Evolutionary conservation across 2,797 vertebrate genomes (phyloP), one percentile per base, ranked within the genome.

Genomic region (Triplophysa bombifrons): DNA sequence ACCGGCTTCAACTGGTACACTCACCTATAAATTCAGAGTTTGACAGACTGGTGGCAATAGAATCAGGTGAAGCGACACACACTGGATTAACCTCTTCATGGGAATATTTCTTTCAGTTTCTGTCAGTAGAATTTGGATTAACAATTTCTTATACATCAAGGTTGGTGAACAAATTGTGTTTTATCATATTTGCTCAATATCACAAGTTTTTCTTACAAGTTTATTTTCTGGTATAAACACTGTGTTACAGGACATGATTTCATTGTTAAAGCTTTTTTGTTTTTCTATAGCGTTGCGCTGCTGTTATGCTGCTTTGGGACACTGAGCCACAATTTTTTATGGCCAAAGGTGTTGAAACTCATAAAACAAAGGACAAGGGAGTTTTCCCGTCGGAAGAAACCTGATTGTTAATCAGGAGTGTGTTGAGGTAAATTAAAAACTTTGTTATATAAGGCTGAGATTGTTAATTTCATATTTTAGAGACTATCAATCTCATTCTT

Each of bases 1-100:
- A 86, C 82, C 68, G 63, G 65, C 74, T 84, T 60, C 56, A 73
- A 46, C 3, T 25, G 83, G 85, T 68, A 89, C 81, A 87, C 48
- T 16, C 3, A 81, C 16, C 81, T 92, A 94, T 94, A 93, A 90
- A 93, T 90, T 87, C 63, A 72, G 61, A 25, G 76, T 80, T 75
- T 64, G 82, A 50, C 74, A 80, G 63, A 14, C 60, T 44, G 25
- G 44, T 58, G 34, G 30, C 7, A 51, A 72, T 17, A 56, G 5
- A 80, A 51, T 34, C 38, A 51, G 61, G 44, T 72, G 38, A 70
- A 72, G 69, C 63, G 12, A 53, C 50, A n/a, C 56, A 66, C 44
- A 50, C 20, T 80, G 80, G 76, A 81, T 50, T 77, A 74, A 30
- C 12, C 22, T 22, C 16, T 66, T 22, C 6, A 44, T 70, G 25